Conservation (phyloP, 2,888 invertebrate genomes). For the Anthophora plumipes region DNA sequence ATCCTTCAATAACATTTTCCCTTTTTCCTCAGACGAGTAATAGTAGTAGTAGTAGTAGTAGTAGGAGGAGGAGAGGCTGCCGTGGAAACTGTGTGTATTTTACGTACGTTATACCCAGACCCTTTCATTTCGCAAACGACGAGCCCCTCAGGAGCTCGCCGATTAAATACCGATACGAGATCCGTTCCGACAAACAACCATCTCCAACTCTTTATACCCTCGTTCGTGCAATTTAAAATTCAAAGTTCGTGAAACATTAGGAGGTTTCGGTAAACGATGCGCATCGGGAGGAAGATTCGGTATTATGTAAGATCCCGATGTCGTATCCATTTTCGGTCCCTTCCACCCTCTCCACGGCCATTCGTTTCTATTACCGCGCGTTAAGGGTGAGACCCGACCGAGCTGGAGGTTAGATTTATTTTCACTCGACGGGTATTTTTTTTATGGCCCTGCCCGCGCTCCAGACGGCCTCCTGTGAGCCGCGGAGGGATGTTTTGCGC, state of each 20-base stretch:
- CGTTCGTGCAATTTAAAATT: neutral
- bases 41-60: neutral
- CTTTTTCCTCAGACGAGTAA: conserved; percentile 45
- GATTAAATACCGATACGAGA: conserved; percentile 43
- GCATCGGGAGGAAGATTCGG: neutral
- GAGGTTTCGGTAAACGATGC: neutral
- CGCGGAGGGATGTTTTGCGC: conserved; percentile 57
- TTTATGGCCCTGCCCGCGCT: conserved; percentile 80
- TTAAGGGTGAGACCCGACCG: conserved; percentile 72
- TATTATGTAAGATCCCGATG: conserved; percentile 41
- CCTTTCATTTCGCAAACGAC: conserved; percentile 31
- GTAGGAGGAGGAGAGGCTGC: conserved; percentile 30
- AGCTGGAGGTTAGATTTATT: conserved; percentile 82
- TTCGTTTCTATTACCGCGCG: conserved; percentile 74
- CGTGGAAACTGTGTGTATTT: conserved; percentile 32
- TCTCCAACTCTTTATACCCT: no score
- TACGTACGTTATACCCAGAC: neutral
- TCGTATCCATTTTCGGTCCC: conserved; percentile 47
- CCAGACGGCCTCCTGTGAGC: conserved; percentile 63
- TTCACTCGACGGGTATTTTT: conserved; percentile 83
- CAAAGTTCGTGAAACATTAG: neutral
- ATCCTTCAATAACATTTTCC: conserved; percentile 82
- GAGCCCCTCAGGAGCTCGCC: conserved; percentile 24
- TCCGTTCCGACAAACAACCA: neutral
- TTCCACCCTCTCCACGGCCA: conserved; percentile 46